A percentile compares a stretch with the other conserved stretches of the same genome.
Evolutionary conservation across 2,888 invertebrate species (phyloP).

Genomic region (Cheilosia vulpina): DNA sequence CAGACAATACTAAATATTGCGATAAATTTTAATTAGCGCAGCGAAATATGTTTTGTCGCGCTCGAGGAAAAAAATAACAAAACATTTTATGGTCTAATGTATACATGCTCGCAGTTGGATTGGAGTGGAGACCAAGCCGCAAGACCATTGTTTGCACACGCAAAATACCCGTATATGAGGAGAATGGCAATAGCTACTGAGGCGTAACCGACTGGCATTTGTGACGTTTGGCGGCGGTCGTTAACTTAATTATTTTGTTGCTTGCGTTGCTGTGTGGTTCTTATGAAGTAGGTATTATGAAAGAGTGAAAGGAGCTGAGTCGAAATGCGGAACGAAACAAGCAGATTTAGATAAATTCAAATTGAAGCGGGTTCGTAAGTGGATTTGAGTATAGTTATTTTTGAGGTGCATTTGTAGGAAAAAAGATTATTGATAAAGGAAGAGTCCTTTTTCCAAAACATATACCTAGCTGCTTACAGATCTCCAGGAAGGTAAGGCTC

Average conservation of each 20-base stretch:
- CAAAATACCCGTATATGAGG: slow-evolving; percentile 8
- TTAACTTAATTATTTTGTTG: slow-evolving; percentile 47
- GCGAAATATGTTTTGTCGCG: slow-evolving; percentile 15
- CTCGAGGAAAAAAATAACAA: not conserved
- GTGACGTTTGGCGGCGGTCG: slow-evolving; percentile 29
- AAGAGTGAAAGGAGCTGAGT: not conserved
- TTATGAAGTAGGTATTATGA: not conserved
- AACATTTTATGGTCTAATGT: not conserved
- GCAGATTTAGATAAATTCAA: slow-evolving; percentile 1
- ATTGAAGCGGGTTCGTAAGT: not conserved
- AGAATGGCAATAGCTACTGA: slow-evolving; percentile 6
- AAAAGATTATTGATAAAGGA: no score
- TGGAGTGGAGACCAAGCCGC: not conserved
- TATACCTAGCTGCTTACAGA: no score
- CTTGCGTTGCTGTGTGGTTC: not conserved
- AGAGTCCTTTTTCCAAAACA: no score
- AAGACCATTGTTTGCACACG: slow-evolving; percentile 47
- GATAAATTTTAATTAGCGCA: slow-evolving; percentile 61
- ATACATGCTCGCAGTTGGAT: not conserved
- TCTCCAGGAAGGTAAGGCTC: no score
- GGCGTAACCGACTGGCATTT: slow-evolving; percentile 37
- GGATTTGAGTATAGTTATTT: no score
- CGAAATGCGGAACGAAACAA: slow-evolving; percentile 13
- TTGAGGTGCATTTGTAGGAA: no score
- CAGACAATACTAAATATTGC: slow-evolving; percentile 8